Conservation (phyloP, 2,888 invertebrate genomes). For the Lycophotia porphyrea region DNA sequence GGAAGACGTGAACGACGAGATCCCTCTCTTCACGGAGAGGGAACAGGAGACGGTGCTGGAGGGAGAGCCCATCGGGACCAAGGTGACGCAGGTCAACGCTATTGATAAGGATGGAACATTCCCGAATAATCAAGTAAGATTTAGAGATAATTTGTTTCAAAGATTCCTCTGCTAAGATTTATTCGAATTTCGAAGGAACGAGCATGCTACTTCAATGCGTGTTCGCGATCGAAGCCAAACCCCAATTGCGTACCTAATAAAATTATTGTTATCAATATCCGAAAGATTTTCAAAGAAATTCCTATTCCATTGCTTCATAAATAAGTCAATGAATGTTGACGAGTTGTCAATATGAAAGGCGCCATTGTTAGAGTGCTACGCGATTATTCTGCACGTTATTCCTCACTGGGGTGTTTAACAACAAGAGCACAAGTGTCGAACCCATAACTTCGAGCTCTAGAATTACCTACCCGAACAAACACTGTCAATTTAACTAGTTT, state of each 20-base stretch:
- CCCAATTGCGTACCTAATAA: neutral
- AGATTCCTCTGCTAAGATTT: neutral
- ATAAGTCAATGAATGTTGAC: neutral
- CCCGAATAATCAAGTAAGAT: conserved; percentile 96
- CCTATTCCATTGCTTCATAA: neutral
- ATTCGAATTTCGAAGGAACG: neutral
- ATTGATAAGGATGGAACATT: conserved; percentile 98
- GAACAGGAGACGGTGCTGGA: conserved; percentile 98
- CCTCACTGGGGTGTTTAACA: neutral
- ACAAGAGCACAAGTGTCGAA: neutral
- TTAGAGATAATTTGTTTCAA: neutral
- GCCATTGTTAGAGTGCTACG: neutral
- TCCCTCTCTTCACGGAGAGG: conserved; percentile 98
- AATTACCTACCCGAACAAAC: neutral
- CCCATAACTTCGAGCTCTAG: neutral
- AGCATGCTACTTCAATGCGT: neutral
- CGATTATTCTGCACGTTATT: neutral
- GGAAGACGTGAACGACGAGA: conserved; percentile 99
- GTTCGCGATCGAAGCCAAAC: neutral
- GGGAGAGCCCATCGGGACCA: conserved; percentile 98
- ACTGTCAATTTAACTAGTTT: neutral
- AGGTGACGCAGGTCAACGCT: conserved; percentile 98
- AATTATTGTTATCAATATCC: neutral
- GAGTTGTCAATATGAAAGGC: neutral
- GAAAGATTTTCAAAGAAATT: neutral